Percentiles rank a stretch among this genome's conserved stretches.
Conservation (phyloP, 2,113 vertebrate species). For the Mobula birostris region DNA sequence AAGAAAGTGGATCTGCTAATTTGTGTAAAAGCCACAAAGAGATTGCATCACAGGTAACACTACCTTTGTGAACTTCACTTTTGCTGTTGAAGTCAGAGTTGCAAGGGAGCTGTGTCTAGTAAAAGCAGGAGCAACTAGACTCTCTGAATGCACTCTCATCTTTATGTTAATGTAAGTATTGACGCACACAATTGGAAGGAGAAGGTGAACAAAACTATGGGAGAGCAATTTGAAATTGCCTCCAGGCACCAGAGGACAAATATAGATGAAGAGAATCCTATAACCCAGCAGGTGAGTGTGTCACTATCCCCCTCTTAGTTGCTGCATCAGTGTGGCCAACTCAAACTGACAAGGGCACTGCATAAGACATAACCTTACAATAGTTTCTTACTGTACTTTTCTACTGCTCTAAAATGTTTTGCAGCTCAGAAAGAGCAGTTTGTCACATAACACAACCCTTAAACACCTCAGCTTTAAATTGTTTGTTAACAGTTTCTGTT, state of each 20-base stretch:
- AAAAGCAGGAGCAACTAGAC: neutral
- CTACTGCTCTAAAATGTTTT: no score
- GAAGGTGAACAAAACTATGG: neutral
- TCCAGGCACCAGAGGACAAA: neutral
- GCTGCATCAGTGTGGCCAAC: no score
- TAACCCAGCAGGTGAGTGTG: neutral
- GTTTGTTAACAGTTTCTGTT: no score
- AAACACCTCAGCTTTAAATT: no score
- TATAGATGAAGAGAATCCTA: neutral
- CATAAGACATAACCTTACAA: no score
- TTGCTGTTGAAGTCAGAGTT: neutral
- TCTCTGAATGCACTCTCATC: neutral
- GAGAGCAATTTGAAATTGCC: conserved; percentile 3
- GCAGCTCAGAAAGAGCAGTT: no score
- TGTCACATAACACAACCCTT: no score
- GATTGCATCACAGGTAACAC: neutral
- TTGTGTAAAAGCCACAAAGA: neutral
- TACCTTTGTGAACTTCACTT: neutral
- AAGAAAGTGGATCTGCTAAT: neutral
- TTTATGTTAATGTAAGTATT: neutral
- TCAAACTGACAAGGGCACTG: no score
- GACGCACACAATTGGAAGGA: neutral
- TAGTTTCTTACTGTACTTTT: no score
- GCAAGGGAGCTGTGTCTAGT: neutral
- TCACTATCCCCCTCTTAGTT: neutral